Percentiles rank a stretch among this genome's conserved stretches.
phyloP scores from a whole-genome alignment of 2,888 invertebrate species.

The Drosophila testacea region DNA sequence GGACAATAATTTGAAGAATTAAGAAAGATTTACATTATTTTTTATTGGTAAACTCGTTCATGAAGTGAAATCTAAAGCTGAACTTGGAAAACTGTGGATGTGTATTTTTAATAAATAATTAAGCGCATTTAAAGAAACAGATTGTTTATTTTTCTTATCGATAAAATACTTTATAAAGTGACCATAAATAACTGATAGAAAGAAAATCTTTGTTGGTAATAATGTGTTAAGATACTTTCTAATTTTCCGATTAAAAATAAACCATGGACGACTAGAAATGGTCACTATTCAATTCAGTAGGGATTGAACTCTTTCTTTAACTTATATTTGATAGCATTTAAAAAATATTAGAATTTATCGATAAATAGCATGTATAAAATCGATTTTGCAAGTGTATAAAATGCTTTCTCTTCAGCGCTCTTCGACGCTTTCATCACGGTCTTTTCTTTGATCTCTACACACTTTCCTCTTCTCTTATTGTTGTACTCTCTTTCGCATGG shows the following conservation, averaged over 20 bases:
- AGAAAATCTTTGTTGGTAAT: too few relatives aligned
- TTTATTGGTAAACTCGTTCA: too few relatives aligned
- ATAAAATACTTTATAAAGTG: background rate
- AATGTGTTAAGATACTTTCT: too few relatives aligned
- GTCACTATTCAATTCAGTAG: background rate
- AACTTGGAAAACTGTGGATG: too few relatives aligned
- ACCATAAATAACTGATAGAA: background rate
- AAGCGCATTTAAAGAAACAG: too few relatives aligned
- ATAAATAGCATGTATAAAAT: background rate
- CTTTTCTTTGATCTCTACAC: background rate
- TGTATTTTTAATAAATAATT: too few relatives aligned
- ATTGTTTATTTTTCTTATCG: background rate
- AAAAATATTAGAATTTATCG: background rate
- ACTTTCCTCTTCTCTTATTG: background rate
- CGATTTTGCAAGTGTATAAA: conserved; percentile 43
- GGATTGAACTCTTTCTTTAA: background rate
- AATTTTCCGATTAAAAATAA: too few relatives aligned
- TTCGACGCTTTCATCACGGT: conserved; percentile 6
- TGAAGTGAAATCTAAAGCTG: too few relatives aligned
- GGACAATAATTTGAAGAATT: too few relatives aligned
- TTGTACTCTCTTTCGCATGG: background rate
- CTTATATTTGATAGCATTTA: too few relatives aligned
- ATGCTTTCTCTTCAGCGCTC: conserved; percentile 14
- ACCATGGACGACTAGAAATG: background rate
- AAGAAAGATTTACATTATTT: too few relatives aligned